A percentile compares a stretch with the other conserved stretches of the same genome.
Evolutionary conservation across 2,888 invertebrate genomes (phyloP).

Genomic region (Chirona hameri): DNA sequence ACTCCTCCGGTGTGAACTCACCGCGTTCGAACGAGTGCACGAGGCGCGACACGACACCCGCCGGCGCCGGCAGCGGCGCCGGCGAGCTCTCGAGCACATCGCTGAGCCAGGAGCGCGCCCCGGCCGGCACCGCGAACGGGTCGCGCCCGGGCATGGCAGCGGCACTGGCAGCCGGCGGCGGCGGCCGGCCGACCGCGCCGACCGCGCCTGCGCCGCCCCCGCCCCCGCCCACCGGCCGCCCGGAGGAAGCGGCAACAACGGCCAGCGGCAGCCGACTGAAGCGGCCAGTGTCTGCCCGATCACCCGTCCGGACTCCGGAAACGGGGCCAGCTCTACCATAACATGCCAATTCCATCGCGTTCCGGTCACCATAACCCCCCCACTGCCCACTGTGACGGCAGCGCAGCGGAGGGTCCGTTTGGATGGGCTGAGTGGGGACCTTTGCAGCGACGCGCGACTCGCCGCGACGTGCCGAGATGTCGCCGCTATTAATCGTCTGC

Average conservation of each 20-base stretch:
- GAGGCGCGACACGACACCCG: background rate
- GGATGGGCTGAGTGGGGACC: too few species aligned
- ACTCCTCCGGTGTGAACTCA: background rate
- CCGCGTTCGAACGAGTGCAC: conserved; percentile 11
- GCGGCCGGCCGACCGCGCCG: background rate
- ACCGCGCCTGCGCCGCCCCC: background rate
- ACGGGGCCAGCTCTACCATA: too few species aligned
- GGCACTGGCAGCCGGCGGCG: background rate
- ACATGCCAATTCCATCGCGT: too few species aligned
- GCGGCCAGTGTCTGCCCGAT: background rate
- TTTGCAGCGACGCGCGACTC: too few species aligned
- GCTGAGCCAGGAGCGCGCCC: conserved; percentile 24
- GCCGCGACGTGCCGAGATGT: too few species aligned
- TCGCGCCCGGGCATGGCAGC: conserved; percentile 3
- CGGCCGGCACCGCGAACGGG: conserved; percentile 26
- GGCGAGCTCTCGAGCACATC: background rate
- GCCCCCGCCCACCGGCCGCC: background rate
- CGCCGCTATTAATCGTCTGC: too few species aligned
- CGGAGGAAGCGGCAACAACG: background rate
- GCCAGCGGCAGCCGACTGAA: background rate
- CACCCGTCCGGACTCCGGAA: too few species aligned
- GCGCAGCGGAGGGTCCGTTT: too few species aligned
- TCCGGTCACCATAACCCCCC: too few species aligned
- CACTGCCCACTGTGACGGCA: too few species aligned
- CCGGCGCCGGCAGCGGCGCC: background rate